Base-by-base conservation (phyloP, 2,888 invertebrate genomes). In the Tinea semifulvella region DNA sequence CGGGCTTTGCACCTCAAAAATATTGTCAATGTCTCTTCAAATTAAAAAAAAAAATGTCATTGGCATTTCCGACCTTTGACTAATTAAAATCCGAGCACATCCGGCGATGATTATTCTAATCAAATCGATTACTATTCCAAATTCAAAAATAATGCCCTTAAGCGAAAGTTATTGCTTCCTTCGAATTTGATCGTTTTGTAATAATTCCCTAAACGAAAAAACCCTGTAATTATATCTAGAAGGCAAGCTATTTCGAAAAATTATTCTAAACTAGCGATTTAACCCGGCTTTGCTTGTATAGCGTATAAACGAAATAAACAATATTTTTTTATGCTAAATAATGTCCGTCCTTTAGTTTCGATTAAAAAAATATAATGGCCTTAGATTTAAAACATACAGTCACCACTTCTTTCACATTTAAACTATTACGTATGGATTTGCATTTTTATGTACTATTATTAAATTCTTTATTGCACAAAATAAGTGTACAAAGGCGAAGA, bases 101-200 rank as follows among this genome's bases (percentile, higher is more conserved):
- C 19, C 46, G 38, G 75, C 74, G 74, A 20, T 28, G 18, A 13
- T 27, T 27, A 42, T 26, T 26, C 25, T 27, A 59, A 65, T 63
- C 65, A 63, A 73, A 75, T 68, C 66, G 70, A 70, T 63, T 57
- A 65, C 64, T 60, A 74, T 74, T 76, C 70, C 57, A 71, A 75
- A 66, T 74, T 64, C 63, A 56, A 59, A 63, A 65, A 61, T 67
- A 61, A 64, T 63, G 63, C 56, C 53, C 44, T 45, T 53, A 56
- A 56, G 57, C 53, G 60, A 57, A 65, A 64, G 65, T 69, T 63
- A 63, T 63, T 58, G 61, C 67, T 68, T 74, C 74, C 72, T 70
- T 69, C 52, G 58, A 61, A 36, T 36, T 36, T 17, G 16, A 36
- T 5, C 36, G 7, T 16, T 35, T 35, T 13, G 35, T 14, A 35